Percentiles rank a stretch among this genome's conserved stretches.
phyloP scores from a whole-genome alignment of 2,797 vertebrate species.

The Sebastiscus tertius region DNA sequence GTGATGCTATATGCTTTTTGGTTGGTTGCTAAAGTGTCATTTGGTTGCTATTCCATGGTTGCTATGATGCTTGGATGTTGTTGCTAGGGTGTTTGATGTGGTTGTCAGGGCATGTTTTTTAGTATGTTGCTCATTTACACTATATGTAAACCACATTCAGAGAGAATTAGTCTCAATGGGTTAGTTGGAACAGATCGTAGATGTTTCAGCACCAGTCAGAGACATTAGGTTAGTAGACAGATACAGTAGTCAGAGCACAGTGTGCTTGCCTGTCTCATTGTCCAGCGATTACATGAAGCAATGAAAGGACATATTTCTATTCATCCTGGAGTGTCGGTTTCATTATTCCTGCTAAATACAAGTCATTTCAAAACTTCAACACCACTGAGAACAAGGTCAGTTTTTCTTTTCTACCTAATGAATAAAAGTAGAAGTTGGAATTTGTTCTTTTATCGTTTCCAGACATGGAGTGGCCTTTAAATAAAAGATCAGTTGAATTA shows the following conservation, averaged over 20 bases:
- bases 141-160: background rate
- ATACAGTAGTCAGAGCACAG: background rate
- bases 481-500: background rate
- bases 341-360: background rate
- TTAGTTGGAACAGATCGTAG: background rate
- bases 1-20: background rate
- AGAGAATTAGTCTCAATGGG: background rate
- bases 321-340: background rate
- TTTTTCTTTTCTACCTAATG: background rate
- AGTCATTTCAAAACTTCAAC: background rate
- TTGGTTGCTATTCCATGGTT: background rate
- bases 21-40: background rate
- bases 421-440: background rate
- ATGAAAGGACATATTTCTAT: background rate
- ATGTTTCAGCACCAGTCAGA: background rate
- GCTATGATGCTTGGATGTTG: background rate
- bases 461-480: background rate
- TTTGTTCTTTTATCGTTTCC: background rate
- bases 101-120: background rate
- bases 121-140: background rate
- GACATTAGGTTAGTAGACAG: too few relatives aligned
- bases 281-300: background rate
- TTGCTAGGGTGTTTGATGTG: background rate
- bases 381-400: background rate
- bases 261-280: background rate